A percentile compares a stretch with the other conserved stretches of the same genome.
Conservation (phyloP, 37 sponge, comb jelly and placozoan genomes). For the Crambe crambe region DNA sequence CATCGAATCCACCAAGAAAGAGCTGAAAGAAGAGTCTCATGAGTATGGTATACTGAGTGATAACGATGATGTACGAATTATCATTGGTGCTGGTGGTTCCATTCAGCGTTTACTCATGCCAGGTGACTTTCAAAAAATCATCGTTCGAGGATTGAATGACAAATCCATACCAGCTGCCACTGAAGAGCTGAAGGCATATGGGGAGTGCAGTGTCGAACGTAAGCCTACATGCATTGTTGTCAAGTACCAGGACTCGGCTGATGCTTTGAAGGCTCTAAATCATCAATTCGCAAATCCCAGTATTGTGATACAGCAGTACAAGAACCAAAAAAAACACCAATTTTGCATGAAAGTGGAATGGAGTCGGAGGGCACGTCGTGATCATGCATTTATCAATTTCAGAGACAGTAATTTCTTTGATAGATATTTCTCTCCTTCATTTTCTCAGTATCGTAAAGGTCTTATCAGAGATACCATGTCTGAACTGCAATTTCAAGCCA, state of each 20-base stretch:
- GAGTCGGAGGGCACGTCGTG: slow-evolving; percentile 35
- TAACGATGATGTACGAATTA: slow-evolving; percentile 45
- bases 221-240: slow-evolving; percentile 23
- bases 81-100: slow-evolving; percentile 55
- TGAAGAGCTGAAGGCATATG: neutral
- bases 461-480: neutral
- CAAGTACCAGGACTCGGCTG: slow-evolving; percentile 24
- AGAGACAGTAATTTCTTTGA: neutral
- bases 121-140: slow-evolving; percentile 30
- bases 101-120: slow-evolving; percentile 66
- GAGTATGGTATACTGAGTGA: slow-evolving; percentile 34
- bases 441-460: neutral
- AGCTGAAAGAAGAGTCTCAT: slow-evolving; percentile 6
- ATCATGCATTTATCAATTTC: slow-evolving; percentile 48
- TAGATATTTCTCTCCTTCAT: neutral
- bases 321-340: neutral
- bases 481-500: neutral
- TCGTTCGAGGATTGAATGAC: slow-evolving; percentile 23
- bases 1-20: slow-evolving; percentile 1
- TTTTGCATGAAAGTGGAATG: slow-evolving; percentile 52
- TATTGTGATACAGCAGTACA: neutral
- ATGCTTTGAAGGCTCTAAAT: slow-evolving; percentile 29
- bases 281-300: neutral
- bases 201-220: neutral
- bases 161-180: neutral